Conservation (phyloP, 1,140 invertebrate species). For the Hycleus phaleratus region DNA sequence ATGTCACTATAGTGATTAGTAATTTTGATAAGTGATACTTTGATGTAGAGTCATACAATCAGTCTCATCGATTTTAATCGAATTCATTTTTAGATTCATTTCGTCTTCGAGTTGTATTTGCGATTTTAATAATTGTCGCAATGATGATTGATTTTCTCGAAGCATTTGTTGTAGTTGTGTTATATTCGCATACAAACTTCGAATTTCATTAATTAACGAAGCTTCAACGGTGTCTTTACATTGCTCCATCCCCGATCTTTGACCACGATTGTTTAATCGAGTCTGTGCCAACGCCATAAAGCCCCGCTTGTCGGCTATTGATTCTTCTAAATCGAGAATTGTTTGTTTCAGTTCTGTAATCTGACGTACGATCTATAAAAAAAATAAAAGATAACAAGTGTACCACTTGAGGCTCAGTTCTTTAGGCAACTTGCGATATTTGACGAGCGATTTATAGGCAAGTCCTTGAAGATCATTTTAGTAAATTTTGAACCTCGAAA, state of each 20-base stretch:
- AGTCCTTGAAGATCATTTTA: constrained; percentile 50
- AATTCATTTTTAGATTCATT: constrained; percentile 83
- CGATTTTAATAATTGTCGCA: constrained; percentile 73
- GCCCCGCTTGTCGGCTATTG: constrained; percentile 72
- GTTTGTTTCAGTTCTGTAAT: constrained; percentile 67
- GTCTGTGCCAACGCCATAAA: constrained; percentile 77
- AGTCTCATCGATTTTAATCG: constrained; percentile 86
- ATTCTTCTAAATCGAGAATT: constrained; percentile 66
- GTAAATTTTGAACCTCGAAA: constrained; percentile 50
- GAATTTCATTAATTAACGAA: constrained; percentile 60
- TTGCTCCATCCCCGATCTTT: constrained; percentile 69
- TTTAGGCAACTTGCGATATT: too few species aligned
- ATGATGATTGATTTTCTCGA: constrained; percentile 58
- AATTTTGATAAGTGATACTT: constrained; percentile 49
- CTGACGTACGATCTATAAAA: constrained; percentile 39
- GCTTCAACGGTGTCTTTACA: constrained; percentile 68
- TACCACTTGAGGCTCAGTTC: too few species aligned
- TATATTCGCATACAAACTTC: constrained; percentile 56
- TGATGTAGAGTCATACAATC: constrained; percentile 72
- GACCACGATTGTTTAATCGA: constrained; percentile 66
- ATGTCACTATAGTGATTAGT: too few species aligned
- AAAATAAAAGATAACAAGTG: neutral
- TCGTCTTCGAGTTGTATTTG: constrained; percentile 86
- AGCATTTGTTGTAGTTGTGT: constrained; percentile 59
- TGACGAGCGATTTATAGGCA: too few species aligned